Evolutionary conservation across 2,888 invertebrate genomes (phyloP), one percentile per base, ranked within the genome.

Genomic region (Philonicus albiceps): DNA sequence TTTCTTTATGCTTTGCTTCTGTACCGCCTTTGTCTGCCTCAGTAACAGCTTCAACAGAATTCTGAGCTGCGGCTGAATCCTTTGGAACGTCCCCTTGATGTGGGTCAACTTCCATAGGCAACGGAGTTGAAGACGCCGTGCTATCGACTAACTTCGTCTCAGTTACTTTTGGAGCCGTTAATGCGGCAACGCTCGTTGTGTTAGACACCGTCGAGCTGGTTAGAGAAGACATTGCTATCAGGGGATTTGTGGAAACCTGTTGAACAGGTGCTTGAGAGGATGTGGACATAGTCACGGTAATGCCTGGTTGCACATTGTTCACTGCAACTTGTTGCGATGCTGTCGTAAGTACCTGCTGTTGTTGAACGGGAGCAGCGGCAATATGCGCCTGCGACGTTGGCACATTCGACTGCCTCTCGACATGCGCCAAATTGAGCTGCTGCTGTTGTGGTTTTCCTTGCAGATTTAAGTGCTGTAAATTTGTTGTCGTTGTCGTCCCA

Each of bases 221-320:
- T 91, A 91, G 90, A 13, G 92, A 90, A 1, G 92, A 90, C 90
- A 91, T 91, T 13, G 91, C 91, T 84, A 92, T 90, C 91, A 94
- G 89, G 91, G 94, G 87, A 92, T 92, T 90, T 92, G 91, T 89
- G 84, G 92, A 30, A 1, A 40, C 13, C 27, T 76, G 76, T 73
- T 84, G 84, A 5, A 73, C 34, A 22, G 76, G n/a, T 1, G 31
- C 85, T 22, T 75, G 74, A 1, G 75, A 27, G 4, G 85, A 11
- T 40, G 37, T 40, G 0, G 86, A 30, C 76, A 86, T 88, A 22
- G 86, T 88, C 11, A 88, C 86, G 3, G 90, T 90, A 37, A 88
- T 74, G 86, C 73, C 88, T 43, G 87, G 87, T 40, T 88, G 88
- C 11, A 85, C 72, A 83, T 85, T 86, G 43, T 86, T 22, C 30